These are phyloP conservation scores for Nothura maculosa DNA, from an alignment of 2,797 vertebrate genomes.

Conservation along the genomic window DNA sequence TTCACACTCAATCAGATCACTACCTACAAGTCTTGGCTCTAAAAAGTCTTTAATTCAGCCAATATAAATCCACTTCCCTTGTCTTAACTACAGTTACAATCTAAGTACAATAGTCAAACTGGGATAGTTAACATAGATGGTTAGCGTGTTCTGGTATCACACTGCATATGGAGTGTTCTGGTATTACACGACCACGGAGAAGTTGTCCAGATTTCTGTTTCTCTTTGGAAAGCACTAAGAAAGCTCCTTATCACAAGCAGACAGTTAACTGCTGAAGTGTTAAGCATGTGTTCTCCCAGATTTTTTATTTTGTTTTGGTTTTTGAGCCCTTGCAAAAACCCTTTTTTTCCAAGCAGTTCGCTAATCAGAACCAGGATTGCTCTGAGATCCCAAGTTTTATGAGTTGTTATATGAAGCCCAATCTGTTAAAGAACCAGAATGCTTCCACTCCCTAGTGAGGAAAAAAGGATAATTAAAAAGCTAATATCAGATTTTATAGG, in stretches of 20 bases:
- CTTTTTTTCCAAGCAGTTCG: neutral
- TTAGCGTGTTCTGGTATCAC: neutral
- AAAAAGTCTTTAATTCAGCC: neutral
- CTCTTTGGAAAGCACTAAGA: neutral
- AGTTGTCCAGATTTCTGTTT: neutral
- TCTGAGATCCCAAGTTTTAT: neutral
- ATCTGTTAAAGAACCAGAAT: neutral
- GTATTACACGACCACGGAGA: neutral
- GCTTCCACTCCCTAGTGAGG: neutral
- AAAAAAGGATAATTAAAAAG: slow-evolving; percentile 15
- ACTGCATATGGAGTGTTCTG: too few species aligned
- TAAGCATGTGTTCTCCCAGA: neutral
- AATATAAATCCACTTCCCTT: neutral
- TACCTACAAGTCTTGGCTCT: neutral
- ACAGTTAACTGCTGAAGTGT: neutral
- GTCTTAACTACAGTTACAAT: neutral
- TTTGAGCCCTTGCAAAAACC: neutral
- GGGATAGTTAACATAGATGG: neutral
- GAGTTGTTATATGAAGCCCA: slow-evolving; percentile 9
- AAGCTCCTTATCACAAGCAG: neutral
- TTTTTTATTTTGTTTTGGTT: neutral
- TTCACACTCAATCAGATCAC: neutral
- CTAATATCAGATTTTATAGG: neutral
- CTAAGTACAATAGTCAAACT: neutral
- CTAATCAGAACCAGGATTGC: neutral